Percentiles rank a stretch among this genome's conserved stretches.
Conservation (phyloP, 1,140 invertebrate genomes). For the Dolichoris vasculosae region DNA sequence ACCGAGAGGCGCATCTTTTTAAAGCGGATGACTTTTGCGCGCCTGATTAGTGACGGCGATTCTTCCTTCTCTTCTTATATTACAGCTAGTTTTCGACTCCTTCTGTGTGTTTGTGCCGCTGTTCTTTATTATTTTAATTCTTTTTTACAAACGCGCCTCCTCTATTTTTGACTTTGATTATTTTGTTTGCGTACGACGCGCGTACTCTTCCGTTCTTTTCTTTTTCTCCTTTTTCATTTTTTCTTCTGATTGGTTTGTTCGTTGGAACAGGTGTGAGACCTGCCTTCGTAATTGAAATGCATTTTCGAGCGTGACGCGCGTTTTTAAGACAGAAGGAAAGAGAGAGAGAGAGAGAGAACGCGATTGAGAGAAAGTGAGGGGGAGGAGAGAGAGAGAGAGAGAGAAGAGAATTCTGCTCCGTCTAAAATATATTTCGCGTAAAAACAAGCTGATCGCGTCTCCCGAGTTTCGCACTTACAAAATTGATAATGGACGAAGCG, state of each 20-base stretch:
- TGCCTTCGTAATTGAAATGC: conserved; percentile 14
- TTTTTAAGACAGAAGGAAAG: neutral
- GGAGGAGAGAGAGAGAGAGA: too few species aligned
- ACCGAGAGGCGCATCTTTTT: conserved; percentile 28
- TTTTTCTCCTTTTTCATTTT: neutral
- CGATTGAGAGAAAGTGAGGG: neutral
- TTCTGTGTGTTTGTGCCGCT: neutral
- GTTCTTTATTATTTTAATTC: conserved; percentile 34
- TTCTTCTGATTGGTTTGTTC: neutral
- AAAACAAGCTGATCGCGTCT: neutral
- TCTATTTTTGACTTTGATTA: conserved; percentile 2
- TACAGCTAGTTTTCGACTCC: neutral
- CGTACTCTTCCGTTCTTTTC: neutral
- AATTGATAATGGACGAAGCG: neutral
- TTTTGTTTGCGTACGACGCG: conserved; percentile 4
- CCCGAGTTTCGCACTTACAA: neutral
- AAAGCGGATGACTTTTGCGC: conserved; percentile 46
- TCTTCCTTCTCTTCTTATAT: conserved; percentile 26
- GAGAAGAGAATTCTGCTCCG: too few species aligned
- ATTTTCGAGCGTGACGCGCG: conserved; percentile 20
- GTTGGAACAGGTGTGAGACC: neutral
- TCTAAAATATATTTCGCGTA: conserved; percentile 2
- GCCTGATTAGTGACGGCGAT: conserved; percentile 36
- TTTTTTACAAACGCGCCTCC: neutral
- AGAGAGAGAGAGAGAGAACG: neutral